A percentile compares a stretch with the other conserved stretches of the same genome.
These are phyloP conservation scores for Cyprinus carpio DNA, from an alignment of 2,113 vertebrate species.

Conservation along the genomic window DNA sequence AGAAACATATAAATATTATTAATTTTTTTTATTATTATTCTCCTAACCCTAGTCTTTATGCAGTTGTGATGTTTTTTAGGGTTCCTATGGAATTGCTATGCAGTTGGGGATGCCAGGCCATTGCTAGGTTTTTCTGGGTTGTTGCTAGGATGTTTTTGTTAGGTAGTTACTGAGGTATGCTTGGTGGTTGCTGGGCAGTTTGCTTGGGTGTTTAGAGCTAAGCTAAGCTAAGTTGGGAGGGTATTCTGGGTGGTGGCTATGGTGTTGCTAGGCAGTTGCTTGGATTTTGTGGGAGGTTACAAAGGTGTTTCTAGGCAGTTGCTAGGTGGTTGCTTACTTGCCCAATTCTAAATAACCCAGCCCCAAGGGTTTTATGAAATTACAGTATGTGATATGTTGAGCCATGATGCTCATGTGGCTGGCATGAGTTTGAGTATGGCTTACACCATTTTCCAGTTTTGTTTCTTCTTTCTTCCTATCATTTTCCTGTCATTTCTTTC, in stretches of 20 bases:
- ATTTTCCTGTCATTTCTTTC: not conserved
- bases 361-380: not conserved
- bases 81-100: too few relatives aligned
- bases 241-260: not conserved
- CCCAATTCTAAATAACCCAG: not conserved
- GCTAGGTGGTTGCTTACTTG: not conserved
- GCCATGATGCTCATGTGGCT: not conserved
- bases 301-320: not conserved
- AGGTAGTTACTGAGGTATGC: too few relatives aligned
- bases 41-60: too few relatives aligned
- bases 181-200: too few relatives aligned
- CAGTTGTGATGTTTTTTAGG: too few relatives aligned
- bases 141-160: too few relatives aligned
- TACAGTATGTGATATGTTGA: not conserved
- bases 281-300: not conserved
- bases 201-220: too few relatives aligned
- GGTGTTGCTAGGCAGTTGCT: not conserved
- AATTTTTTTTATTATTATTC: too few relatives aligned
- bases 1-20: too few relatives aligned
- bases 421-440: not conserved
- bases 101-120: too few relatives aligned
- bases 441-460: not conserved
- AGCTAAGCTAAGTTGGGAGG: too few relatives aligned
- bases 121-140: too few relatives aligned
- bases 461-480: not conserved